Evolutionary conservation across 2,888 invertebrate species (phyloP), one percentile per base, ranked within the genome.

Genomic region (Polymixis lichenea): DNA sequence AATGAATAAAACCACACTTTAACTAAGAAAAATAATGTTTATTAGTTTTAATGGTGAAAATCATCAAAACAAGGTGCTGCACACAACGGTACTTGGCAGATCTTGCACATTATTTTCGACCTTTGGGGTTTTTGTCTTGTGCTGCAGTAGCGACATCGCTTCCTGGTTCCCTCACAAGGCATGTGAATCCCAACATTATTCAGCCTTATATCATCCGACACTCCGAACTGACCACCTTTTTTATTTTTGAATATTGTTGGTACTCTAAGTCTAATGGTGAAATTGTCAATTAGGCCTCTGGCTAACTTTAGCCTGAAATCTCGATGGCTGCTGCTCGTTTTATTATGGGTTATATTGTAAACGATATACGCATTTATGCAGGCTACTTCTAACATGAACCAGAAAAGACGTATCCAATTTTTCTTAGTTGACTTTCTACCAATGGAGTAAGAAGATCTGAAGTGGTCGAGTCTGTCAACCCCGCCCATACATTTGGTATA

Each of bases 131-230:
- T 79, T 66, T 55, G 67, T 71, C 64, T 73, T 66, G 78, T 79
- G 68, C 81, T 81, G 66, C 78, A 78, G 61, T 78, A 73, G 8
- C 78, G 65, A 71, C 78, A 78, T 32, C 70, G 73, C 55, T 55
- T 71, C 43, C 73, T 67, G n/a, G n/a, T n/a, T n/a, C n/a, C n/a
- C n/a, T n/a, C n/a, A n/a, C n/a, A n/a, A n/a, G n/a, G n/a, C n/a
- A n/a, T n/a, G n/a, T n/a, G n/a, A n/a, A n/a, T n/a, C n/a, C n/a
- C n/a, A n/a, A n/a, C n/a, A n/a, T n/a, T n/a, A n/a, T n/a, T n/a
- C n/a, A n/a, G n/a, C n/a, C n/a, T n/a, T n/a, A n/a, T n/a, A n/a
- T n/a, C n/a, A n/a, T n/a, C n/a, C n/a, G n/a, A n/a, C n/a, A n/a
- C n/a, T n/a, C n/a, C n/a, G n/a, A n/a, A n/a, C n/a, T n/a, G n/a